Conservation (phyloP, 2,797 vertebrate genomes). For the Urocyon cinereoargenteus region DNA sequence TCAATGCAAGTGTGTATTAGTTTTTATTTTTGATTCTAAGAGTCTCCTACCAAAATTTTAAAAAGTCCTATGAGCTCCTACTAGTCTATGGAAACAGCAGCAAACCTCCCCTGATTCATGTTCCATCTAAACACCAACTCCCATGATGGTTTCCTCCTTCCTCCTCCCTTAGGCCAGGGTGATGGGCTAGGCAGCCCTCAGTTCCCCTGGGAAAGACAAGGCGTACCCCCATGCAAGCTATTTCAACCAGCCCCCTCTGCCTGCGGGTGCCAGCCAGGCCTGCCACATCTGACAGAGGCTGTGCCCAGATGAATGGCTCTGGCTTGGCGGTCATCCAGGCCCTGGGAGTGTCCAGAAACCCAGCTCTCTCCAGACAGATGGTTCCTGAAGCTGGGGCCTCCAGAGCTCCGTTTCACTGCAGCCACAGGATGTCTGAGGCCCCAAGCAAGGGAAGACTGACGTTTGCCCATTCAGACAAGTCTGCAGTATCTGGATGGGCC, state of each 20-base stretch:
- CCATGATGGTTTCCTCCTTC: neutral
- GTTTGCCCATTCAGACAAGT: neutral
- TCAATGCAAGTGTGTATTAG: neutral
- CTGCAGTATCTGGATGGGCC: accelerated
- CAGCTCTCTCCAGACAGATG: neutral
- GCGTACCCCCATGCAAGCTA: neutral
- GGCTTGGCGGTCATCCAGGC: conserved; percentile 36
- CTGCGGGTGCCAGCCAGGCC: neutral
- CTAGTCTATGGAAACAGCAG: neutral
- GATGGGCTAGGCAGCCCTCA: neutral
- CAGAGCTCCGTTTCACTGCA: neutral
- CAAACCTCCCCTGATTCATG: neutral
- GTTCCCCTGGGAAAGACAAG: conserved; percentile 11
- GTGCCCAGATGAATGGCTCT: neutral
- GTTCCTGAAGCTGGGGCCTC: neutral
- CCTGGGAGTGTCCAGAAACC: neutral
- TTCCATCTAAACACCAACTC: neutral
- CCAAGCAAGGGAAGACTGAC: neutral
- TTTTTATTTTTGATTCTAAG: neutral
- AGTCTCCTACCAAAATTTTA: neutral
- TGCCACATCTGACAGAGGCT: conserved; percentile 8
- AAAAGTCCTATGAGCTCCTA: neutral
- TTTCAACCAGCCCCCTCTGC: neutral
- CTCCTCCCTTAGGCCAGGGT: neutral
- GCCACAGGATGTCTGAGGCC: neutral